These are phyloP conservation scores for Escarpia spicata DNA, from an alignment of 2,888 invertebrate genomes.

Conservation along the genomic window DNA sequence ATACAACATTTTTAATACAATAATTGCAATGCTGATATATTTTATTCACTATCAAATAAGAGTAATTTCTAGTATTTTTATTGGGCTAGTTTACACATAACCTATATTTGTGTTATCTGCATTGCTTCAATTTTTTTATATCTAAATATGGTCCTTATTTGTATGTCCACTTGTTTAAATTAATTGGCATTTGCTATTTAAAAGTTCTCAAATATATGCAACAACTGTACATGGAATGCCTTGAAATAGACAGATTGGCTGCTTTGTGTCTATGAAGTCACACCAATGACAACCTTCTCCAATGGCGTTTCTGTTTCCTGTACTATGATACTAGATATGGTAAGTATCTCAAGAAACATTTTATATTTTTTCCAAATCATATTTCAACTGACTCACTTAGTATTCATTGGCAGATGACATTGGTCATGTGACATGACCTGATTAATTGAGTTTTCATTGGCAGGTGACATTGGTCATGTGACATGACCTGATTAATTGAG, in stretches of 20 bases:
- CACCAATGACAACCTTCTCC: not conserved
- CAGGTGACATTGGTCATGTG: too few relatives aligned
- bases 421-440: too few relatives aligned
- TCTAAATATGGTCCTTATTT: not conserved
- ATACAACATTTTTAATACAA: not conserved
- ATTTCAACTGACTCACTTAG: too few relatives aligned
- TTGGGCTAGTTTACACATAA: not conserved
- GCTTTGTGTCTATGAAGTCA: not conserved
- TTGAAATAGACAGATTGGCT: not conserved
- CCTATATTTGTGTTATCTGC: not conserved
- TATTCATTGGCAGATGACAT: too few relatives aligned
- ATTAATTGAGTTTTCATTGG: too few relatives aligned
- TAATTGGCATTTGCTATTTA: not conserved
- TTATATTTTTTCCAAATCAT: too few relatives aligned
- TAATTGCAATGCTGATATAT: too few relatives aligned
- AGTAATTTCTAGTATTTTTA: not conserved
- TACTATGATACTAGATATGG: too few relatives aligned
- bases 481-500: too few relatives aligned
- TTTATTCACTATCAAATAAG: not conserved
- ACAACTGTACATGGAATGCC: not conserved
- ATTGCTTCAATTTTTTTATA: not conserved
- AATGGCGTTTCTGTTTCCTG: too few relatives aligned
- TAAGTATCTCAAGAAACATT: too few relatives aligned
- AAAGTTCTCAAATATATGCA: not conserved
- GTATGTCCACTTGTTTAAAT: not conserved